Percentiles rank a stretch among this genome's conserved stretches.
These are phyloP conservation scores for Pseudorhombus dupliciocellatus DNA, from an alignment of 2,113 vertebrate genomes.

Conservation along the genomic window DNA sequence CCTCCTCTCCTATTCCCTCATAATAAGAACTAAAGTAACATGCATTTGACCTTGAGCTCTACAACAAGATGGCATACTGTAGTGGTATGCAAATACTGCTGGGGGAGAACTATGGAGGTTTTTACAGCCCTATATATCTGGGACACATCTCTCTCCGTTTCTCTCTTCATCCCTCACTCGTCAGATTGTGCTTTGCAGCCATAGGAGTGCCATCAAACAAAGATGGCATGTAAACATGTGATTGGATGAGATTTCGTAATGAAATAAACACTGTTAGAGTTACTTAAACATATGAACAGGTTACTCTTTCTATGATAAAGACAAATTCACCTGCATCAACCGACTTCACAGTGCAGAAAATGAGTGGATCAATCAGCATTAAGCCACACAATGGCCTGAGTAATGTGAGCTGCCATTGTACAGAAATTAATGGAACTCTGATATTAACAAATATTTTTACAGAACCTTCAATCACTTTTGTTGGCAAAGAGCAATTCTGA, in stretches of 20 bases:
- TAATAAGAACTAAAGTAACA: constrained; percentile 52
- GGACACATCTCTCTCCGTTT: constrained; percentile 23
- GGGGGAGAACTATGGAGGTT: constrained; percentile 41
- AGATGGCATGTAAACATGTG: not conserved
- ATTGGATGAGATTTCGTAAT: not conserved
- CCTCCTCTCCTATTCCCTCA: constrained; percentile 40
- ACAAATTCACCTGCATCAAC: not conserved
- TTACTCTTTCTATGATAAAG: not conserved
- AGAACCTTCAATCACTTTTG: no score
- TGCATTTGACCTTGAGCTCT: constrained; percentile 74
- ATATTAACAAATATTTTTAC: no score
- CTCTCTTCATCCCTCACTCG: constrained; percentile 20
- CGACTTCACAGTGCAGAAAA: not conserved
- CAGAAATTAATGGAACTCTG: not conserved
- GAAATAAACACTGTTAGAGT: not conserved
- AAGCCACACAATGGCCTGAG: not conserved
- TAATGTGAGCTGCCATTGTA: not conserved
- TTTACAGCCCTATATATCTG: constrained; percentile 68
- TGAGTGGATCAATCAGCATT: constrained; percentile 1
- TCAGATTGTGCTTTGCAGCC: constrained; percentile 62
- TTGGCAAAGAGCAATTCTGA: no score
- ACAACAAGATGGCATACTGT: constrained; percentile 47
- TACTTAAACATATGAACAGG: not conserved
- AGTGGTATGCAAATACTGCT: constrained; percentile 65
- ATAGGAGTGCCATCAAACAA: constrained; percentile 53